These are phyloP conservation scores for Plebejus argus DNA, from an alignment of 2,888 invertebrate genomes.

Conservation along the genomic window DNA sequence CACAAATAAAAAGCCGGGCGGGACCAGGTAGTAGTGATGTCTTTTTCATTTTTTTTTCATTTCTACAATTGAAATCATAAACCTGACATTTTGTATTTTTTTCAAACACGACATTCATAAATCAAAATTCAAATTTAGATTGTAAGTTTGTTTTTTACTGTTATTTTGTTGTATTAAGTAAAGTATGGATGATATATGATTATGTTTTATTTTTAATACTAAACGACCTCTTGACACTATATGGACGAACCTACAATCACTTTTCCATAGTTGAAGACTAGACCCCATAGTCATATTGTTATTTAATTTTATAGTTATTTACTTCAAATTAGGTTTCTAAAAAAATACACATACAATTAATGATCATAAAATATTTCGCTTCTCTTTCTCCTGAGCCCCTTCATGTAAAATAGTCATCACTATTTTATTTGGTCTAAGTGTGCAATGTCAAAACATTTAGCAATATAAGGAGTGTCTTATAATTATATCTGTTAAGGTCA, in stretches of 20 bases:
- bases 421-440: neutral
- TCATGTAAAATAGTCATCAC: neutral
- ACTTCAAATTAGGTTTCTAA: too few relatives aligned
- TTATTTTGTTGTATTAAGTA: constrained; percentile 33
- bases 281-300: too few relatives aligned
- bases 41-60: neutral
- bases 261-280: too few relatives aligned
- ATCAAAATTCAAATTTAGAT: constrained; percentile 29
- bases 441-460: neutral
- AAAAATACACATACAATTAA: too few relatives aligned
- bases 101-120: constrained; percentile 11
- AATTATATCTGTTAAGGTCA: neutral
- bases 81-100: constrained; percentile 9
- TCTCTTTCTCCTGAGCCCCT: too few relatives aligned
- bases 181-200: constrained; percentile 22
- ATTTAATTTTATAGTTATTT: too few relatives aligned
- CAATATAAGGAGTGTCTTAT: constrained; percentile 5
- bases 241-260: too few relatives aligned
- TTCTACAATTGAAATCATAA: neutral
- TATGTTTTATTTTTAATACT: neutral
- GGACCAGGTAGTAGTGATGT: constrained; percentile 8
- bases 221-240: neutral
- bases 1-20: constrained; percentile 18
- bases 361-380: too few relatives aligned
- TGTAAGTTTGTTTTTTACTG: constrained; percentile 33